phyloP scores from a whole-genome alignment of 2,797 vertebrate species.

The Notolepis coatsorum region DNA sequence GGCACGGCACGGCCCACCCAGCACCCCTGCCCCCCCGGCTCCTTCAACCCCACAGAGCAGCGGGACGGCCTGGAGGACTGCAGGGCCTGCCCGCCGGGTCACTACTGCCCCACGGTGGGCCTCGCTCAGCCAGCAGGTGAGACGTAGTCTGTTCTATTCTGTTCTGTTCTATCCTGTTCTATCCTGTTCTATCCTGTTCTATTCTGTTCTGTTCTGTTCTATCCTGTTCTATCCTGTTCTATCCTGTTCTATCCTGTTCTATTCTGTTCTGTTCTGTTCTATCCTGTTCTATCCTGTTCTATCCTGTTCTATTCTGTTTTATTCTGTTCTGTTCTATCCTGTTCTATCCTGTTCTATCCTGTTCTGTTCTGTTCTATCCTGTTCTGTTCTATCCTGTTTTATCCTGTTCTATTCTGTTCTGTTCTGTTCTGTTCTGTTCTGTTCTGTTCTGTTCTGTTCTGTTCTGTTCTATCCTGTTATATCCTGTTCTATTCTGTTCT shows the following conservation, averaged over 20 bases:
- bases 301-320: not conserved
- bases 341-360: not conserved
- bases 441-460: too few relatives aligned
- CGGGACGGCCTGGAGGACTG: slow-evolving; percentile 75
- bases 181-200: not conserved
- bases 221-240: not conserved
- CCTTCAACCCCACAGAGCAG: slow-evolving; percentile 80
- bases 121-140: slow-evolving; percentile 87
- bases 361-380: not conserved
- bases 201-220: not conserved
- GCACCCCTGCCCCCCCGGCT: slow-evolving; percentile 87
- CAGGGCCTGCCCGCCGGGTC: slow-evolving; percentile 84
- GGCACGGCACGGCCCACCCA: slow-evolving; percentile 83
- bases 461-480: too few relatives aligned
- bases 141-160: not conserved
- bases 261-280: not conserved
- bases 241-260: not conserved
- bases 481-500: too few relatives aligned
- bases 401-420: too few relatives aligned
- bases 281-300: not conserved
- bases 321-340: not conserved
- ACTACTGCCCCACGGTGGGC: slow-evolving; percentile 85
- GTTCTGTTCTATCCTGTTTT: too few relatives aligned
- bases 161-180: not conserved
- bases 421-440: too few relatives aligned